phyloP scores from a whole-genome alignment of 2,888 invertebrate species.

The Ditula angustiorana region DNA sequence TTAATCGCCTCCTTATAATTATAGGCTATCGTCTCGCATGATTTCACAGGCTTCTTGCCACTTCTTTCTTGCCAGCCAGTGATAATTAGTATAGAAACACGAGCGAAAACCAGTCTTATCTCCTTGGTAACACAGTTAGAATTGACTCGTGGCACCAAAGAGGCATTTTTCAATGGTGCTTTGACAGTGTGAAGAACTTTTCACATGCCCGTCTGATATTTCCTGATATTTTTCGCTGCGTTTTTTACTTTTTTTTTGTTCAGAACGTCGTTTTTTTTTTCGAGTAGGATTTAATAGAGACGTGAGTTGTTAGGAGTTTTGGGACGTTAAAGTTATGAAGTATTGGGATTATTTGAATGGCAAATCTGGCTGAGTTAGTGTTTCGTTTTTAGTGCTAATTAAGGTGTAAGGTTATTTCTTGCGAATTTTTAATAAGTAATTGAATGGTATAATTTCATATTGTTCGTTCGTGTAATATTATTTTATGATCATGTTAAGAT shows the following conservation, averaged over 20 bases:
- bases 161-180: constrained; percentile 61
- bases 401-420: no score
- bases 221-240: constrained; percentile 47
- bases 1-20: constrained; percentile 68
- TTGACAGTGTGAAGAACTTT: constrained; percentile 60
- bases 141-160: constrained; percentile 38
- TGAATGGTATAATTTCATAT: no score
- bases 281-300: neutral
- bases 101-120: constrained; percentile 43
- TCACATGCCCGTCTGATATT: constrained; percentile 54
- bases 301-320: neutral
- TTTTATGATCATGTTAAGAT: no score
- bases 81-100: constrained; percentile 58
- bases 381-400: no score
- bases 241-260: constrained; percentile 25
- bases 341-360: neutral
- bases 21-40: constrained; percentile 68
- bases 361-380: no score
- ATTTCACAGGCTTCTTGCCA: constrained; percentile 69
- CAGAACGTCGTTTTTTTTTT: neutral
- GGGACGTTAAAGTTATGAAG: neutral
- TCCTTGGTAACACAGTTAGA: constrained; percentile 33
- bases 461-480: no score
- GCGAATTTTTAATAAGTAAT: no score
- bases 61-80: constrained; percentile 49